Evolutionary conservation across 2,113 vertebrate species (phyloP), one percentile per base, ranked within the genome.

Genomic region (Corapipo altera): DNA sequence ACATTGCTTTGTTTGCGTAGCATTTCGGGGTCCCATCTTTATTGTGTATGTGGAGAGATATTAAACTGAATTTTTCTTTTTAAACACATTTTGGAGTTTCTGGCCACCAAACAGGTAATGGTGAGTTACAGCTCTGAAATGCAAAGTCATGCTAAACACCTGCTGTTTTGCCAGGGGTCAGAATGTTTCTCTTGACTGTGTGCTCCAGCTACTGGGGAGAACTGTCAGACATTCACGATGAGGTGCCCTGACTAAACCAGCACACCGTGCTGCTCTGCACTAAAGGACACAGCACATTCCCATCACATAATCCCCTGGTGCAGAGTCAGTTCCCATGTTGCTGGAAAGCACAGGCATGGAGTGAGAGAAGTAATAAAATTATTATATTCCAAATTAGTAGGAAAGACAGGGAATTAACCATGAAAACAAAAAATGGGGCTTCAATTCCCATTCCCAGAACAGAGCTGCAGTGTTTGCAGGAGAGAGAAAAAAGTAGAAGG

Each of bases 241-340:
- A 51, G 23, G 22, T 51, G 3, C 37, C 7, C 46, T 54, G 51
- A 20, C 49, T 44, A 49, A 62, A 73, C 3, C 4, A 3, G 12
- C 37, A 70, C 0, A 0, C 16, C 0, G 2, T 1, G 1, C 48
- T 73, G 30, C 59, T 77, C 35, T 32, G 39, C 18, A 7, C 27
- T 1, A 6, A 57, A 26, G 59, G 28, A 54, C 46, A 84, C 37
- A 6, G 15, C 7, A 24, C 0, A 1, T 37, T 69, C 27, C 69
- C 2, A 5, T 44, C 54, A 32, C 0, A 0, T 12, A 19, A 39
- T 32, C 17, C 11, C 22, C 24, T 2, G 1, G 7, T 17, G 27
- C 39, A 54, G 12, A 43, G 32, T 21, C 59, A 74, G 15, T 19
- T 86, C 20, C 52, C 30, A 33, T 2, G 2, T 0, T 0, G 17